phyloP scores from a whole-genome alignment of 2,797 vertebrate species.

The Coregonus suidteri region DNA sequence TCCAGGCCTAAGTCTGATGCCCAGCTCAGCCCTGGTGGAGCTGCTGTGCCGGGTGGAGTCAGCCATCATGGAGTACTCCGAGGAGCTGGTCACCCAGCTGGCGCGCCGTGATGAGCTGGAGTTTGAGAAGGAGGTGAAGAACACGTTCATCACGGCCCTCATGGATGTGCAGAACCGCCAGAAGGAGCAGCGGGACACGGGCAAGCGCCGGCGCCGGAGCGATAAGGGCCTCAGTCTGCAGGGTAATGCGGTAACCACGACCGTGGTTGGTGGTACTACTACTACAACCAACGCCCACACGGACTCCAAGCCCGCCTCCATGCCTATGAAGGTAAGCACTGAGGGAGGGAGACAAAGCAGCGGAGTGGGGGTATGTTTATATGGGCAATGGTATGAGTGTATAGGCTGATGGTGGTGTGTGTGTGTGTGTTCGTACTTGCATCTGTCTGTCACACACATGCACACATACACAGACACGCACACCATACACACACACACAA shows the following conservation, averaged over 20 bases:
- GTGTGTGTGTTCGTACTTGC: background rate
- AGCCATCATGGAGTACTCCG: conserved; percentile 85
- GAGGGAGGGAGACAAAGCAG: background rate
- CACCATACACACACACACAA: too few relatives aligned
- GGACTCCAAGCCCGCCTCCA: conserved; percentile 79
- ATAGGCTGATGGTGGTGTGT: background rate
- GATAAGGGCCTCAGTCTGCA: conserved; percentile 88
- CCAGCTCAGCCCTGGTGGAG: conserved; percentile 74
- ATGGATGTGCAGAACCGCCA: conserved; percentile 95
- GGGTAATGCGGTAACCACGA: conserved; percentile 37
- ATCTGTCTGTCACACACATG: background rate
- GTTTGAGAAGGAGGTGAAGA: conserved; percentile 95
- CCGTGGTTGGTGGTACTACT: conserved; percentile 30
- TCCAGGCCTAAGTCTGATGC: conserved; percentile 86
- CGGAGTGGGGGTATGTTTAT: background rate
- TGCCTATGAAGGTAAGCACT: conserved; percentile 85
- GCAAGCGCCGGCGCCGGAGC: conserved; percentile 83
- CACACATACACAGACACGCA: background rate
- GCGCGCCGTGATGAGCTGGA: conserved; percentile 89
- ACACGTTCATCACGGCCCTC: conserved; percentile 91
- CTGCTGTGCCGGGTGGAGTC: conserved; percentile 84
- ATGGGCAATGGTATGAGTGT: too few relatives aligned
- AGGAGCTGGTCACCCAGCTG: conserved; percentile 90
- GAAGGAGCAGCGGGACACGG: conserved; percentile 87
- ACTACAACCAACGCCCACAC: conserved; percentile 45